Base-by-base conservation (phyloP, 2,113 vertebrate genomes). In the Chloebia gouldiae region DNA sequence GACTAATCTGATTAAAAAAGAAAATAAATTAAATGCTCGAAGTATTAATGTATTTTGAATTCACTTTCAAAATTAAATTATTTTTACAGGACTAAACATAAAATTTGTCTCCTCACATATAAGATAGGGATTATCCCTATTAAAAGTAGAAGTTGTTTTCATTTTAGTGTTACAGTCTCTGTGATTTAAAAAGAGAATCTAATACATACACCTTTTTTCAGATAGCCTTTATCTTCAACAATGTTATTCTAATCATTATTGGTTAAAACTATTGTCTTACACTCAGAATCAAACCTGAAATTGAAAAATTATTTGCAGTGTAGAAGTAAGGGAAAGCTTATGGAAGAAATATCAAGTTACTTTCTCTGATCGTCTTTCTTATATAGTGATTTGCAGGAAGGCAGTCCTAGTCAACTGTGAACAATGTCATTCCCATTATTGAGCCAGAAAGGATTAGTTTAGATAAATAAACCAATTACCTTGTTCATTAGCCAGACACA, bases 401-500 rank as follows among this genome's bases (percentile, higher is more conserved):
- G 35, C 37, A 93, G 40, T 68, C 42, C 56, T 79, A 83, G 77
- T 96, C 92, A 83, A 3, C 90, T 86, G 54, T 64, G 60, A 90
- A 39, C 68, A 76, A 63, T 94, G 65, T 91, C 57, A 49, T 92
- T 91, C 69, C 44, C 19, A 11, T 90, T 92, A 83, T 42, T 94
- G 71, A 94, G 64, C n/a, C 80, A 81, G 93, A 79, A 73, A 83
- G 73, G 53, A 92, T 72, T 81, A 85, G 57, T 92, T 90, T 80
- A 83, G 78, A 73, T 89, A 96, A 93, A 90, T 88, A 81, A 95
- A 93, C 63, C 1, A 94, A 78, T 96, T 95, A 91, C 78, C 47
- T 59, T 81, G 47, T 94, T 96, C 82, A 59, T 97, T 96, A 96
- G 79, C 89, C 77, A 88, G 68, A 57, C 60, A 66, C 71, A 90